Percentiles rank a stretch among this genome's conserved stretches.
phyloP scores from a whole-genome alignment of 2,888 invertebrate genomes.

The Aphodius sticticus region DNA sequence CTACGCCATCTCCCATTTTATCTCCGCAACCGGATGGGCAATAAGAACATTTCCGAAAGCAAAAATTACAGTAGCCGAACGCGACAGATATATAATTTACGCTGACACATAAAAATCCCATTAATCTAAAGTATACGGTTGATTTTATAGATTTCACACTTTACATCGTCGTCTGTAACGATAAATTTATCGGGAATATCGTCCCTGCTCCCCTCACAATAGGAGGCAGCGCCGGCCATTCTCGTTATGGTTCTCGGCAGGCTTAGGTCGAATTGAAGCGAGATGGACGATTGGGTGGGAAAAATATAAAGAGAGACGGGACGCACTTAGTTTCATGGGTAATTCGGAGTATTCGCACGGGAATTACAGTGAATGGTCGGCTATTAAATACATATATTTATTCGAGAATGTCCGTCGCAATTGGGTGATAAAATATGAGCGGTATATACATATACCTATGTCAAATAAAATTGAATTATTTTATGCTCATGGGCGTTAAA shows the following conservation, averaged over 20 bases:
- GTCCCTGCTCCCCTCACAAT: neutral
- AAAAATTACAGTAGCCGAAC: neutral
- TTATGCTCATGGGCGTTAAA: neutral
- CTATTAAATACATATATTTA: constrained; percentile 4
- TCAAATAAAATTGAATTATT: neutral
- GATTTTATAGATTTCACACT: constrained; percentile 4
- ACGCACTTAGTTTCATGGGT: constrained; percentile 4
- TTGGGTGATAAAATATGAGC: neutral
- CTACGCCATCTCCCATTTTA: neutral
- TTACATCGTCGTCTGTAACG: constrained; percentile 4
- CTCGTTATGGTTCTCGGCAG: neutral
- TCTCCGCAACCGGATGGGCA: neutral
- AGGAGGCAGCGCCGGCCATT: neutral
- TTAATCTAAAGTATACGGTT: constrained; percentile 4
- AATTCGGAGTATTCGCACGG: constrained; percentile 4
- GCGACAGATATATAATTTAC: constrained; percentile 4
- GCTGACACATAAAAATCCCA: neutral
- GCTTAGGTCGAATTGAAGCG: neutral
- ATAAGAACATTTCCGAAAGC: neutral
- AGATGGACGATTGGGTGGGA: neutral
- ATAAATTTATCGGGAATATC: constrained; percentile 4
- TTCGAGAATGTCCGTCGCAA: neutral
- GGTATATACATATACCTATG: neutral
- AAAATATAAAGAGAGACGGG: neutral
- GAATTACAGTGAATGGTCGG: neutral